Base-by-base conservation (phyloP, 2,797 vertebrate species). In the Tapirus indicus region DNA sequence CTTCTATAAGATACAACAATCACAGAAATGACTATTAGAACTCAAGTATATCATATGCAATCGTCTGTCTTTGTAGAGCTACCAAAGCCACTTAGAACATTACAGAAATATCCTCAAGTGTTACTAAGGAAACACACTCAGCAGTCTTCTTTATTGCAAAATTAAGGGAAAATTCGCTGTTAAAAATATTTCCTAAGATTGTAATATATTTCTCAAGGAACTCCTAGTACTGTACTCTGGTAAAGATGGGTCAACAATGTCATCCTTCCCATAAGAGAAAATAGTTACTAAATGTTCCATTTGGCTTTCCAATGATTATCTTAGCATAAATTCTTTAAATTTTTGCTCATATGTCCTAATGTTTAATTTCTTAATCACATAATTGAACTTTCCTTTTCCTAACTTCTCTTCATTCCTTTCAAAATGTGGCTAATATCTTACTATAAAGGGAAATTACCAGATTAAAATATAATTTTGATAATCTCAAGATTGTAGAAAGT, bases 381-480 rank as follows among this genome's bases (percentile, higher is more conserved):
- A 92, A 88, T 16, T 52, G 12, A 64, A 77, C 21, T 84, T 86
- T 69, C 38, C 62, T 56, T 38, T 79, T 66, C 29, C 74, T 72
- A 80, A 79, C 27, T 58, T 82, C 56, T 58, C 56, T 49, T 87
- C 7, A 68, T 56, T 83, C 1, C 25, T 72, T 87, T 80, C 56
- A 74, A 87, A 80, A 47, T 62, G 32, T 80, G 89, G 29, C 66
- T 74, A 16, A 56, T 92, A 82, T 68, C 60, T 23, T 62, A 38
- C 49, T 77, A 35, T 35, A 52, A 82, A 58, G 29, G 68, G 20
- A 89, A 71, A 77, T 52, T 35, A 62, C 11, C 35, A 89, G 44
- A 93, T 78, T 89, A 89, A 96, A 58, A 86, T 16, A 64, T 12
- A 77, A 21, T 80, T 92, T 74, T 92, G 25, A 71, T 52, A 89